Base-by-base conservation (phyloP, 2,797 vertebrate species). In the Eremophila alpestris region DNA sequence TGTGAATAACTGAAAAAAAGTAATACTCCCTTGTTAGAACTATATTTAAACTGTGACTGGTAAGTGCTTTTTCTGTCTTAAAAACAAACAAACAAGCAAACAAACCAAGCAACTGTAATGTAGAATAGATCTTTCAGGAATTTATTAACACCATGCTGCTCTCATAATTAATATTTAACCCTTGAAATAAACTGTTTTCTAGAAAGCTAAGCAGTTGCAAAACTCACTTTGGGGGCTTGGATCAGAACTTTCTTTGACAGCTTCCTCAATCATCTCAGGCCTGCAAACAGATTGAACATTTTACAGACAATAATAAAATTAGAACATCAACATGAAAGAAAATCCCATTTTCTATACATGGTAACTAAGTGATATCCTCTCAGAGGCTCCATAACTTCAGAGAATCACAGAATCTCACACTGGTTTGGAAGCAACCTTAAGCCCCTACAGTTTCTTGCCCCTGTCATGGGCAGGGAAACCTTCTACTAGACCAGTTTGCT, bases 241-340 rank as follows among this genome's bases (percentile, higher is more conserved):
- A 46, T 93, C 20, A 89, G 97, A 96, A 34, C 55, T 94, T 92
- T 97, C 98, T 94, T 98, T 98, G 87, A 98, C 41, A 18, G 98
- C 97, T 4, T 96, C 96, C 94, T 98, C 97, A 84, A 98, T 93
- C 96, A 98, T 92, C 87, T 98, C 98, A 15, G 97, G 98, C 85
- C 98, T 98, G 90, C 45, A 88, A 96, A 96, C 13, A 94, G 71
- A 95, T 83, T 4, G 26, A 88, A 96, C 21, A 78, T 93, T 91
- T 95, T 32, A 71, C 10, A 74, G 30, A 46, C 19, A 83, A 43
- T 26, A 82, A 63, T 13, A 68, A 87, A 51, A 59, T 36, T 16
- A 52, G 38, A 51, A 34, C 17, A 90, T 46, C 40, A 77, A 67
- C n/a, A 41, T 16, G n/a, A 38, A 89, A 82, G 36, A 70, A 89